Base-by-base conservation (phyloP, 2,797 vertebrate species). In the Falco cherrug region DNA sequence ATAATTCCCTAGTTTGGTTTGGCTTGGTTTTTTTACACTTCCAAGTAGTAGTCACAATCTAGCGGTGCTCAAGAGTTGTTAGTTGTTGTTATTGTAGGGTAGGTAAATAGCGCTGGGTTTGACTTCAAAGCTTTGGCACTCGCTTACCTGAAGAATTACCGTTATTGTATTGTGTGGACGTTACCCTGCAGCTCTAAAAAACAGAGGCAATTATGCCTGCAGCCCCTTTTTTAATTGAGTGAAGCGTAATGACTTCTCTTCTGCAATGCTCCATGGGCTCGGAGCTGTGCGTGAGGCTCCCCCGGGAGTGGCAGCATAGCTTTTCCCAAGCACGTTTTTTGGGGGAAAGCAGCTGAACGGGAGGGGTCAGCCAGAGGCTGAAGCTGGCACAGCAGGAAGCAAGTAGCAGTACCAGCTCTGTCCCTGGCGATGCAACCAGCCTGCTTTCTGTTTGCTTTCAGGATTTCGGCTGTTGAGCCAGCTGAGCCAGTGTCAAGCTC, bases 301-400 rank as follows among this genome's bases (percentile, higher is more conserved):
- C 95, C 1, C 0, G 95, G 95, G 96, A 90, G 26, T 39, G 16
- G 74, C 64, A 15, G 93, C 21, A 71, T 35, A 41, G 93, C 84
- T 81, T 79, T 94, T 41, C 84, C 90, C 70, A 43, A 94, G 68
- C 95, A 82, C 86, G 65, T 28, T 51, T 83, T 92, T 86, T 26
- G 0, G 60, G 87, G 93, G 20, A 89, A 96, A 90, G 78, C 1
- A 70, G 75, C 89, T 70, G 90, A 82, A 63, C 29, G 88, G 67
- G 67, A 77, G 95, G 81, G 92, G 95, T 96, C 95, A 96, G 93
- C 96, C 96, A 96, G 95, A 95, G 95, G 95, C 92, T 95, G 95
- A 70, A 86, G 95, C 96, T 96, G 92, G 95, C 88, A 67, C 95
- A 96, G 95, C 94, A 93, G 88, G 95, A 91, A 84, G 63, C 37